Conservation (phyloP, 2,113 vertebrate genomes). For the Pyrgilauda ruficollis region DNA sequence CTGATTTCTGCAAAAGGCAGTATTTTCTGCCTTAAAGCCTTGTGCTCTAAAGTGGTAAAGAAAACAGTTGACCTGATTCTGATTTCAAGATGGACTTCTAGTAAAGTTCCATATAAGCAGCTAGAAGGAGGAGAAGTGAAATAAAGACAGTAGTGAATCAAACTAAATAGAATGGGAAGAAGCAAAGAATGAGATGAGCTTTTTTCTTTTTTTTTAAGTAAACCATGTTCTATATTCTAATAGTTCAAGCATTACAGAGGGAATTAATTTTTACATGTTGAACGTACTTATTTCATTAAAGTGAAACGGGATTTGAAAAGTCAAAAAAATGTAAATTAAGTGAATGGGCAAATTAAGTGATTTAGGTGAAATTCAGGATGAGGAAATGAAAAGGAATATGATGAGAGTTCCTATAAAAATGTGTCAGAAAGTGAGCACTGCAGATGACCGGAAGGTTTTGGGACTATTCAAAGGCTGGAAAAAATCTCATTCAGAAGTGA, state of each 20-base stretch:
- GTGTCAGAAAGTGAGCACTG: neutral
- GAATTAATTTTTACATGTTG: neutral
- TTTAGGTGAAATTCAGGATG: neutral
- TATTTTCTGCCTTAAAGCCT: neutral
- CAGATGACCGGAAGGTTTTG: neutral
- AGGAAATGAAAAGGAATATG: neutral
- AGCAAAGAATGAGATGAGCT: neutral
- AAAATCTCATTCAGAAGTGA: neutral
- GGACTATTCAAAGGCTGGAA: neutral
- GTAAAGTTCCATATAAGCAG: neutral
- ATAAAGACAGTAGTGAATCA: neutral
- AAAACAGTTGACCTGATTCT: neutral
- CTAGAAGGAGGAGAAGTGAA: neutral
- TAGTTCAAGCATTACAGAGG: neutral
- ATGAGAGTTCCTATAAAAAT: neutral
- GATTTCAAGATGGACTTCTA: neutral
- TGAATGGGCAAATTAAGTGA: neutral
- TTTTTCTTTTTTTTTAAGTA: neutral
- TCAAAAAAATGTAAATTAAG: neutral
- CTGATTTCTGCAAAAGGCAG: neutral
- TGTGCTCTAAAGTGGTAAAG: neutral
- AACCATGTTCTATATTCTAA: neutral
- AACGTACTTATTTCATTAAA: neutral
- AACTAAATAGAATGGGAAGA: neutral
- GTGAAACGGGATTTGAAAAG: neutral